These are phyloP conservation scores for Microtus ochrogaster DNA, from an alignment of 2,113 vertebrate species.

Conservation along the genomic window DNA sequence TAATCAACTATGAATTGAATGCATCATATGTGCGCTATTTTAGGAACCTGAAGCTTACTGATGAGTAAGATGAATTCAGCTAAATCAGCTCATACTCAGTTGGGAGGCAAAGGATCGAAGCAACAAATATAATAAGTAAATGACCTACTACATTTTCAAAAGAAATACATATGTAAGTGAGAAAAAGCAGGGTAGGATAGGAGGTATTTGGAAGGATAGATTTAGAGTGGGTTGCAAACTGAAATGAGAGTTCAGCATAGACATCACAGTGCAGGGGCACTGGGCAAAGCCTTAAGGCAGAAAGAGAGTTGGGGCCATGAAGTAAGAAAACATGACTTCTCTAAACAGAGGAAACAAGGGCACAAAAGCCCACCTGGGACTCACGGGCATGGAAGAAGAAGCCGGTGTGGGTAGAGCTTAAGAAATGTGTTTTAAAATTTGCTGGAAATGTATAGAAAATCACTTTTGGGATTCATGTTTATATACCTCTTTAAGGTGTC, in stretches of 20 bases:
- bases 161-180: background rate
- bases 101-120: background rate
- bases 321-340: background rate
- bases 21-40: background rate
- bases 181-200: background rate
- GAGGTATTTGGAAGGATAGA: background rate
- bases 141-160: background rate
- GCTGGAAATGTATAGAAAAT: background rate
- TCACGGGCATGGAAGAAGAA: background rate
- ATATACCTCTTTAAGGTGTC: background rate
- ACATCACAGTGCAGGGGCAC: background rate
- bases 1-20: background rate
- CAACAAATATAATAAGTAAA: background rate
- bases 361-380: accelerated
- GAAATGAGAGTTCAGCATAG: background rate
- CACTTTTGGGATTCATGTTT: background rate
- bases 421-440: background rate
- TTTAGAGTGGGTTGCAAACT: background rate
- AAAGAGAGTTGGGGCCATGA: background rate
- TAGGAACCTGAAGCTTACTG: background rate
- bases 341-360: background rate
- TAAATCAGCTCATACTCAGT: background rate
- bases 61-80: background rate
- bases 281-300: background rate
- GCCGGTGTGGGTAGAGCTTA: background rate